Evolutionary conservation across 2,113 vertebrate species (phyloP).

Genomic region (Echinops telfairi): DNA sequence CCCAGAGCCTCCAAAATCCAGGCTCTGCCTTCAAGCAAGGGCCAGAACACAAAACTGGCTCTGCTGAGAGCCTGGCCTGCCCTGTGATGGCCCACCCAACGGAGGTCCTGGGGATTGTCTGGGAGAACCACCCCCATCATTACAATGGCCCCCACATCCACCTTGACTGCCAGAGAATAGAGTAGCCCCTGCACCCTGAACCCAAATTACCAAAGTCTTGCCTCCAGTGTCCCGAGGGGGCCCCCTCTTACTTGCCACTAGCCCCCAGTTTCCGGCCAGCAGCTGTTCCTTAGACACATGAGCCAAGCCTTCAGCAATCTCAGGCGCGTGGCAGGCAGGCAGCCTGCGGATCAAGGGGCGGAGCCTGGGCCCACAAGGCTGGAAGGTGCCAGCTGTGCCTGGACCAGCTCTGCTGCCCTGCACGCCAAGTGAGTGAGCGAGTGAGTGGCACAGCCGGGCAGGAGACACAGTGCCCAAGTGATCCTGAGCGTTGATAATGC

Average conservation of each 20-base stretch:
- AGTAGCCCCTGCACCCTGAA: not conserved
- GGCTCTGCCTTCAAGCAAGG: conserved; percentile 13
- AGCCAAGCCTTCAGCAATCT: conserved; percentile 88
- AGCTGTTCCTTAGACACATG: conserved; percentile 85
- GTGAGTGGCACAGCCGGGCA: conserved; percentile 27
- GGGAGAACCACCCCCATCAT: not conserved
- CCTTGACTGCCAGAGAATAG: not conserved
- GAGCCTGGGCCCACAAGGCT: conserved; percentile 84
- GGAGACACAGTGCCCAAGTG: not conserved
- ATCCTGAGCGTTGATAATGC: not conserved
- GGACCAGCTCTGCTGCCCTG: conserved; percentile 64
- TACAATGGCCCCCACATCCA: not conserved
- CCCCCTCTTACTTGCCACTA: conserved; percentile 58
- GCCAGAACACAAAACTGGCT: not conserved
- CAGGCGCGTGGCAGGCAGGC: conserved; percentile 89
- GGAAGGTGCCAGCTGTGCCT: conserved; percentile 84
- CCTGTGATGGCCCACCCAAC: not conserved
- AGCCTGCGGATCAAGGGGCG: conserved; percentile 84
- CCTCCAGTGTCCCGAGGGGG: not conserved
- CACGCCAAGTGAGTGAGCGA: not conserved
- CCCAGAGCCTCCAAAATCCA: conserved; percentile 39
- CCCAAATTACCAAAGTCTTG: not conserved
- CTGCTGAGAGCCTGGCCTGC: not conserved
- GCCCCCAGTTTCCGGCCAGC: conserved; percentile 80
- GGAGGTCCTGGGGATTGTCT: not conserved